Evolutionary conservation across 2,888 invertebrate species (phyloP).

Genomic region (Nephrotoma flavescens): DNA sequence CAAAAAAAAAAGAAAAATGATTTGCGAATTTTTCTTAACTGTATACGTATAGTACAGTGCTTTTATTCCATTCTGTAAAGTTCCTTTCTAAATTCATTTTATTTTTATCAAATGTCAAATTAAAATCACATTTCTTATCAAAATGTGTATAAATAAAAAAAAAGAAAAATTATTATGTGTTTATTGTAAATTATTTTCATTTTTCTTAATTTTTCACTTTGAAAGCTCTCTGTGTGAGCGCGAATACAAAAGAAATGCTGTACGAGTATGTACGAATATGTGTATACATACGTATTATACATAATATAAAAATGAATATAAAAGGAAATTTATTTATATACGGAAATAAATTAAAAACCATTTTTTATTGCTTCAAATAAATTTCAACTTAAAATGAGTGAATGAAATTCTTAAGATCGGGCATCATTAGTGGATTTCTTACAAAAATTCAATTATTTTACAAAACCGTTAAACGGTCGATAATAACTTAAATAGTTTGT

Average conservation of each 20-base stretch:
- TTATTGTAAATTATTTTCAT: background rate
- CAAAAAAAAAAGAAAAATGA: background rate
- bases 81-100: background rate
- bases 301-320: background rate
- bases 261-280: background rate
- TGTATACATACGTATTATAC: background rate
- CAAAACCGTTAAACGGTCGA: no score
- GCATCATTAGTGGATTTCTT: background rate
- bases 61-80: background rate
- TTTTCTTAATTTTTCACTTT: background rate
- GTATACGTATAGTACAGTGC: background rate
- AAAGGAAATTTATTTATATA: background rate
- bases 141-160: background rate
- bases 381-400: background rate
- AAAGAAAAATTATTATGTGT: background rate
- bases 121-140: background rate
- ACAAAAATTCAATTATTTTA: background rate
- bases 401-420: background rate
- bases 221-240: background rate
- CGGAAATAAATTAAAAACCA: background rate
- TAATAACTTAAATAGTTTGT: no score
- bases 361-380: background rate
- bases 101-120: background rate
- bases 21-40: background rate
- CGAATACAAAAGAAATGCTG: background rate